phyloP scores from a whole-genome alignment of 2,797 vertebrate genomes.

The Huso huso region DNA sequence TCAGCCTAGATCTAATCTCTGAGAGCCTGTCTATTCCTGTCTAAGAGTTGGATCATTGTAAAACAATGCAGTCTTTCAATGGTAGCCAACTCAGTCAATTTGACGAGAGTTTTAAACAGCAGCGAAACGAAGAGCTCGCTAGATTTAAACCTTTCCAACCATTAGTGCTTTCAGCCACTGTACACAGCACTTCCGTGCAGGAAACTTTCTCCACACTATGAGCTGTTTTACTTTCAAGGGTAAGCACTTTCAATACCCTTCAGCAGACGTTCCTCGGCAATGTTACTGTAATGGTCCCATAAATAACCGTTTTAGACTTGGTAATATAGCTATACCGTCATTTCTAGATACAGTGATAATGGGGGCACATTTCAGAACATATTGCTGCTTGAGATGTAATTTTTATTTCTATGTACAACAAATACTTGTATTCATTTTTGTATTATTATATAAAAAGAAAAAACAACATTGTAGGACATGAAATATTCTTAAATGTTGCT shows the following conservation, averaged over 20 bases:
- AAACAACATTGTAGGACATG: no score
- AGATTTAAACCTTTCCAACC: conserved; percentile 30
- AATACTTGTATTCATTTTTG: no score
- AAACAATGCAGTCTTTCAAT: conserved; percentile 40
- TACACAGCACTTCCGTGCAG: conserved; percentile 18
- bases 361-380: no score
- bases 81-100: conserved; percentile 35
- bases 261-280: not conserved
- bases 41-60: conserved; percentile 25
- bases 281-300: no score
- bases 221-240: conserved; percentile 25
- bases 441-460: no score
- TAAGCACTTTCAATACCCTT: conserved; percentile 5
- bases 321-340: no score
- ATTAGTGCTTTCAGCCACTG: conserved; percentile 29
- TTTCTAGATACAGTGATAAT: no score
- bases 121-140: conserved; percentile 26
- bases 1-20: conserved; percentile 22
- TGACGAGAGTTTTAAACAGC: conserved; percentile 31
- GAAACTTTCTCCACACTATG: conserved; percentile 37
- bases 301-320: no score
- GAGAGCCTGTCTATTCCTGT: conserved; percentile 23
- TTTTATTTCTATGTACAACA: no score
- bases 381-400: no score
- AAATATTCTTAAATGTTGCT: no score